phyloP scores from a whole-genome alignment of 1,140 invertebrate genomes.

The Stenopsyche tienmushanensis region DNA sequence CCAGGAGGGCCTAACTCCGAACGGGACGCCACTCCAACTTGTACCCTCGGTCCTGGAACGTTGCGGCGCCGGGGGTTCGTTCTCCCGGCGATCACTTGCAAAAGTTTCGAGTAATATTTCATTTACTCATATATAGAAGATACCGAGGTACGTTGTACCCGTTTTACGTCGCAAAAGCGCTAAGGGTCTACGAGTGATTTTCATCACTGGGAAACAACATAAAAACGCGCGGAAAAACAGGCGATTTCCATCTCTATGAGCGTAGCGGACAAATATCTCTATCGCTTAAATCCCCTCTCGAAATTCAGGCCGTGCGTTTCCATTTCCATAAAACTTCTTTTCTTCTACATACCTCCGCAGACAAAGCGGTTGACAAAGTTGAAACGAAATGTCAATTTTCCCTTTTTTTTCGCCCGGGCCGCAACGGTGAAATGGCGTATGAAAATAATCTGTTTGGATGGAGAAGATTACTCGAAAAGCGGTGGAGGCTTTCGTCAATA shows the following conservation, averaged over 20 bases:
- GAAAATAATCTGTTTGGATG: conserved; percentile 27
- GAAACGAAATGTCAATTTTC: conserved; percentile 41
- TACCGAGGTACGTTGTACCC: conserved; percentile 28
- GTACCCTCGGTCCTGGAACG: not conserved
- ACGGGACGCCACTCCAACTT: not conserved
- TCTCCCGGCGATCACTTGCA: too few relatives aligned
- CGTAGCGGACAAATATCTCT: not conserved
- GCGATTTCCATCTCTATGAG: conserved; percentile 4
- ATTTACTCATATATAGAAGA: conserved; percentile 15
- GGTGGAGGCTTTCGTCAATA: conserved; percentile 11
- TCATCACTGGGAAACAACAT: conserved; percentile 26
- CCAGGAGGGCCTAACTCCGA: not conserved
- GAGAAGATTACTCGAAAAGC: conserved; percentile 19
- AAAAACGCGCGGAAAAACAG: conserved; percentile 1
- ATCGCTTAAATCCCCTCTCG: conserved; percentile 1
- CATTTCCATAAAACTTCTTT: conserved; percentile 36
- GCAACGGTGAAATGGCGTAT: conserved; percentile 24
- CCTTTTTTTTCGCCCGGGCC: conserved; percentile 11
- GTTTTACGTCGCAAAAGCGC: conserved; percentile 39
- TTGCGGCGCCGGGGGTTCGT: not conserved
- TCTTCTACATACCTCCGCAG: conserved; percentile 20
- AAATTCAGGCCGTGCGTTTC: not conserved
- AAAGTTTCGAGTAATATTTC: conserved; percentile 25
- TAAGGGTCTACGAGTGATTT: conserved; percentile 41
- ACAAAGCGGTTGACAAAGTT: conserved; percentile 41